Evolutionary conservation across 2,888 invertebrate genomes (phyloP).

Genomic region (Stenoptilia bipunctidactyla): DNA sequence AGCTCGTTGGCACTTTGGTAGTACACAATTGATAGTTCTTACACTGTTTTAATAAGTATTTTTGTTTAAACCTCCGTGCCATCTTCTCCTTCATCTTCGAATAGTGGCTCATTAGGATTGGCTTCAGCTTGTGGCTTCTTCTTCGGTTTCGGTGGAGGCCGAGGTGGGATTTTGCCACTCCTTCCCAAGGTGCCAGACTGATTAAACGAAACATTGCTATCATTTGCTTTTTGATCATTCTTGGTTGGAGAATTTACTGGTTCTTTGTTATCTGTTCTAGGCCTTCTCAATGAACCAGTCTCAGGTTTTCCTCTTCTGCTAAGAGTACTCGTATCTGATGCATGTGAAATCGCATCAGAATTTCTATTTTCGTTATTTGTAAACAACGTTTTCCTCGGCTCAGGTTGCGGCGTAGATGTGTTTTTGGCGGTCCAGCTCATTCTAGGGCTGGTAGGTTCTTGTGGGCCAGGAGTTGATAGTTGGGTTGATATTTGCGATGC

Average conservation of each 20-base stretch:
- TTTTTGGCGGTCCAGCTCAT: constrained; percentile 67
- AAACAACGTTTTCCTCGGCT: constrained; percentile 51
- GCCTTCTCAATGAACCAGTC: constrained; percentile 55
- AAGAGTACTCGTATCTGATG: constrained; percentile 44
- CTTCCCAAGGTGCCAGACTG: constrained; percentile 60
- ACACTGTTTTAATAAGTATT: constrained; percentile 10
- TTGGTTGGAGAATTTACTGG: constrained; percentile 46
- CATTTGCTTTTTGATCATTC: constrained; percentile 46
- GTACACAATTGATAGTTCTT: constrained; percentile 26
- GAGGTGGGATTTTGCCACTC: constrained; percentile 81
- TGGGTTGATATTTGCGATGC: constrained; percentile 62
- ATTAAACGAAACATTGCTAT: constrained; percentile 39
- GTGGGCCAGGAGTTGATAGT: constrained; percentile 58
- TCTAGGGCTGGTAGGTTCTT: constrained; percentile 56
- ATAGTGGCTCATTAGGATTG: constrained; percentile 77
- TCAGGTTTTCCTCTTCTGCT: constrained; percentile 67
- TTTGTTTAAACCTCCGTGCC: constrained; percentile 80
- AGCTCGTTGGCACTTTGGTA: constrained; percentile 64
- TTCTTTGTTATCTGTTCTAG: constrained; percentile 39
- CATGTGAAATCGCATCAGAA: constrained; percentile 35
- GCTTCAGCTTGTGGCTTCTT: constrained; percentile 76
- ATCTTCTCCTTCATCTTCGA: constrained; percentile 90
- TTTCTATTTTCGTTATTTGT: constrained; percentile 37
- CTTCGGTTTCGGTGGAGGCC: constrained; percentile 87
- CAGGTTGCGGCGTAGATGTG: constrained; percentile 58